A percentile compares a stretch with the other conserved stretches of the same genome.
These are phyloP conservation scores for Halichondria panicea DNA, from an alignment of 37 sponge, comb jelly and placozoan genomes.

Conservation along the genomic window DNA sequence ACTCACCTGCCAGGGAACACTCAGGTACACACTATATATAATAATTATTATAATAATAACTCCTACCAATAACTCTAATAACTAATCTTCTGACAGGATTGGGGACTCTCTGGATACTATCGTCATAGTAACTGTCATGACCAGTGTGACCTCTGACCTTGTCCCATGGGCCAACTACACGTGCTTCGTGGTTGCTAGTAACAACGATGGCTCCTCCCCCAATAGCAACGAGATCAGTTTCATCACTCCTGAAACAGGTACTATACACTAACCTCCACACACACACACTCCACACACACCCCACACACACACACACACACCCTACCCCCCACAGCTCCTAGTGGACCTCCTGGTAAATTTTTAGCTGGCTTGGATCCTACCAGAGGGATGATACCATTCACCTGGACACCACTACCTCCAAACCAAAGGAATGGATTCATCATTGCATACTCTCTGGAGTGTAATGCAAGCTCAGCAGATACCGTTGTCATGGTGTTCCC, in stretches of 20 bases:
- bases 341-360: conserved; percentile 2
- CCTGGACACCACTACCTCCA: conserved; percentile 14
- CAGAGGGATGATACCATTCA: neutral
- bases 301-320: neutral
- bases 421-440: conserved; percentile 18
- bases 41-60: no score
- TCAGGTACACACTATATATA: no score
- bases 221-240: neutral
- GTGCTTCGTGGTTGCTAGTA: conserved; percentile 17
- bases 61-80: no score
- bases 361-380: neutral
- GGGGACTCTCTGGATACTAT: neutral
- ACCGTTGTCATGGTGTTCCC: no score
- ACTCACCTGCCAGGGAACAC: conserved; percentile 1
- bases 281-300: neutral
- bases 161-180: neutral
- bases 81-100: no score
- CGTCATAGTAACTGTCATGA: neutral
- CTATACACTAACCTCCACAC: neutral
- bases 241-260: conserved; percentile 17
- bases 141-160: neutral
- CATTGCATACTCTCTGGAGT: neutral
- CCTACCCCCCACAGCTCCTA: neutral
- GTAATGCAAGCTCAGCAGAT: no score
- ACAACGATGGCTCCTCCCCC: conserved; percentile 6